phyloP scores from a whole-genome alignment of 1,140 invertebrate genomes.

The Parapsyche elsis region DNA sequence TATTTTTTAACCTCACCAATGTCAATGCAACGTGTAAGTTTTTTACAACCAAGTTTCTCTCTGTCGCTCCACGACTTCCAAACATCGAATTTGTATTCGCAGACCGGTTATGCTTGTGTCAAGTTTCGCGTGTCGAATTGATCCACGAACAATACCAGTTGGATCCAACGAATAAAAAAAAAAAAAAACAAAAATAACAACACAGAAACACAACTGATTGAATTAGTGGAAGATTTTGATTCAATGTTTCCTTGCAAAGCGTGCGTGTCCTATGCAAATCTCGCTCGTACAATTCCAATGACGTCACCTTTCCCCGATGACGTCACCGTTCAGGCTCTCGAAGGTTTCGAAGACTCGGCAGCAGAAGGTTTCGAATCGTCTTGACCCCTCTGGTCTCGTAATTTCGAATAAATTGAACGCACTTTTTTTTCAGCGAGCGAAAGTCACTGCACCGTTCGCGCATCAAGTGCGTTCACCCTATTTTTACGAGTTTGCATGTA shows the following conservation, averaged over 20 bases:
- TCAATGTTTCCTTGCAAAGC: not conserved
- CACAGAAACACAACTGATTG: not conserved
- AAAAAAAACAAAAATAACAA: not conserved
- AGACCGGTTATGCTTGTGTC: conserved; percentile 18
- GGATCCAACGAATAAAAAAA: not conserved
- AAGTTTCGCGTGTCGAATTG: conserved; percentile 17
- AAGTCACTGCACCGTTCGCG: too few species aligned
- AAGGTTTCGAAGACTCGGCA: not conserved
- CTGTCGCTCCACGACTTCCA: not conserved
- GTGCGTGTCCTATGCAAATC: not conserved
- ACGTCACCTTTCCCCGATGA: conserved; percentile 3
- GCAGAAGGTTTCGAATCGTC: not conserved
- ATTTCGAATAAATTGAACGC: too few species aligned
- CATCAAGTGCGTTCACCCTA: too few species aligned
- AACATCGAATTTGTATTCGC: not conserved
- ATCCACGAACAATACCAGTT: not conserved
- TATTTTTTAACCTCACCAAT: too few species aligned
- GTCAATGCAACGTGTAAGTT: not conserved
- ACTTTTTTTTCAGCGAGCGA: too few species aligned
- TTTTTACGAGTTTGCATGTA: too few species aligned
- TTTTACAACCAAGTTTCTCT: not conserved
- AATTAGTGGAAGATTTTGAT: not conserved
- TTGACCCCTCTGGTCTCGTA: too few species aligned
- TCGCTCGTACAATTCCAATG: not conserved
- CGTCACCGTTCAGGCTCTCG: conserved; percentile 6